phyloP scores from a whole-genome alignment of 2,888 invertebrate species.

The Xestia sexstrigata region DNA sequence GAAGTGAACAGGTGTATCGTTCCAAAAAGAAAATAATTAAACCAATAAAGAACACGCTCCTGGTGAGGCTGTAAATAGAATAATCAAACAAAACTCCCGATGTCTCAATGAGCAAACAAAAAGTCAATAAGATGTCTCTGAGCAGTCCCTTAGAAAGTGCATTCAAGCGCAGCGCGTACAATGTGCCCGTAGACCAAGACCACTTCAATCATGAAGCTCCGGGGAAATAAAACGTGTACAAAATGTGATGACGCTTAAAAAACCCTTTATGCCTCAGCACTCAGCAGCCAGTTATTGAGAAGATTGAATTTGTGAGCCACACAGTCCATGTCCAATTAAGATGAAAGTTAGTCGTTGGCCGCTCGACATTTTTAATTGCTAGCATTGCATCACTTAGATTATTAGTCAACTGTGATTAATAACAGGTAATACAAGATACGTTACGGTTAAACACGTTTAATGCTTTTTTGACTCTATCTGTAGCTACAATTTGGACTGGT shows the following conservation, averaged over 20 bases:
- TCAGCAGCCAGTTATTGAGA: slow-evolving; percentile 57
- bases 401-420: slow-evolving; percentile 24
- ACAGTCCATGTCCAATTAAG: slow-evolving; percentile 51
- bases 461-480: background rate
- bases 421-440: slow-evolving; percentile 1
- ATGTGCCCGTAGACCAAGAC: slow-evolving; percentile 84
- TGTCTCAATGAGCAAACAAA: slow-evolving; percentile 76
- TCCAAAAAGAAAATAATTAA: slow-evolving; percentile 37
- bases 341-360: slow-evolving; percentile 34
- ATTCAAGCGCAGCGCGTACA: slow-evolving; percentile 77
- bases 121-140: slow-evolving; percentile 74
- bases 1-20: slow-evolving; percentile 43
- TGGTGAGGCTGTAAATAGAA: slow-evolving; percentile 48
- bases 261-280: slow-evolving; percentile 67
- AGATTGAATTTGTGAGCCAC: slow-evolving; percentile 46
- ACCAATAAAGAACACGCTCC: slow-evolving; percentile 48
- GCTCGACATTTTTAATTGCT: slow-evolving; percentile 24
- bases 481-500: background rate
- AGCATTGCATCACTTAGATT: slow-evolving; percentile 12
- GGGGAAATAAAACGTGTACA: slow-evolving; percentile 60
- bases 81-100: slow-evolving; percentile 65
- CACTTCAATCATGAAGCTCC: slow-evolving; percentile 73
- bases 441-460: background rate
- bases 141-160: slow-evolving; percentile 72
- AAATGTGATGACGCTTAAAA: slow-evolving; percentile 61